Evolutionary conservation across 2,113 vertebrate genomes (phyloP), one percentile per base, ranked within the genome.

Genomic region (Sinocyclocheilus anshuiensis): DNA sequence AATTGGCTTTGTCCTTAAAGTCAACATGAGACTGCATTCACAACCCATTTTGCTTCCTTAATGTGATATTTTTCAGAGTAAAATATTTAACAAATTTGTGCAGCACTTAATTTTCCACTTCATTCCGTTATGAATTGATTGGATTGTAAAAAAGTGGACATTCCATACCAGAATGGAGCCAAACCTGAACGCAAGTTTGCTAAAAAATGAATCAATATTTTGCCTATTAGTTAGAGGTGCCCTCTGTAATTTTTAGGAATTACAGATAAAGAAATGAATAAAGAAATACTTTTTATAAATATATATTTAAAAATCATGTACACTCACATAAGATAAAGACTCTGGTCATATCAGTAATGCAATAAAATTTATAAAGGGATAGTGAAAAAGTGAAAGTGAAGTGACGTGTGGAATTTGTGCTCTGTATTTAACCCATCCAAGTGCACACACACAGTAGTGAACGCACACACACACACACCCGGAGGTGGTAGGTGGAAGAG

Each of bases 1-100:
- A 74, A 80, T 48, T 82, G 61, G 80, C 80, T 26, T 81, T 55
- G 33, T 74, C n/a, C 53, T 59, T 75, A 84, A 84, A 84, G 82
- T 74, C 82, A 84, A 74, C 82, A 84, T 74, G 82, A 84, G 72
- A 83, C 6, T 0, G 39, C 50, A 48, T 81, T 26, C 61, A 15
- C 24, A 42, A 10, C 11, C 33, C 77, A n/a, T 42, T 63, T n/a
- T 42, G 22, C 33, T 80, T 61, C 22, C 57, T 80, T 42, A 7
- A 63, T 42, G 77, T 36, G 16, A 22, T 1, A 8, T 55, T 55
- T 55, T 77, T 13, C 12, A 26, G n/a, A 76, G 45, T 9, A 15
- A 15, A 42, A 75, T 48, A 16, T 76, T 76, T 50, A 76, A 1
- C 13, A 48, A 26, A 15, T 72, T 2, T 59, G 53, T 55, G 53